phyloP scores from a whole-genome alignment of 2,113 vertebrate genomes.

The Saccopteryx leptura region DNA sequence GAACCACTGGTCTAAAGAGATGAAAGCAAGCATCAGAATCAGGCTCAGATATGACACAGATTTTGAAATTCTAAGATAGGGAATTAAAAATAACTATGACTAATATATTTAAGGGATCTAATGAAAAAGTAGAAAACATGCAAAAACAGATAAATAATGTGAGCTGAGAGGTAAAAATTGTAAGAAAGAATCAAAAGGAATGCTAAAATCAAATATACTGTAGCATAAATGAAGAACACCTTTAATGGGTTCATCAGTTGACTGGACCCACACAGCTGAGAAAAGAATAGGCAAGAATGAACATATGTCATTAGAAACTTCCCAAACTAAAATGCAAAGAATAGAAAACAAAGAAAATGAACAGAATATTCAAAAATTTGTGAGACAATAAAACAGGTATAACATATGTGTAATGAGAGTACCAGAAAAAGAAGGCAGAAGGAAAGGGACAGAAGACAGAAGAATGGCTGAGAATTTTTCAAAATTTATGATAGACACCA shows the following conservation, averaged over 20 bases:
- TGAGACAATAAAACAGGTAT: background rate
- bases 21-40: background rate
- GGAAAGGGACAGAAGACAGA: background rate
- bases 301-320: background rate
- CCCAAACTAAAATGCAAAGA: background rate
- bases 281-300: background rate
- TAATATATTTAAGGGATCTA: background rate
- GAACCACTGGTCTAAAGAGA: background rate
- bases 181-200: background rate
- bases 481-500: background rate
- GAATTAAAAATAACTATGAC: background rate
- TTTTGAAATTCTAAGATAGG: background rate
- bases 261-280: background rate
- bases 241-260: background rate
- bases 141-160: background rate
- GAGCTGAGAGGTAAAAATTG: conserved; percentile 1
- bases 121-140: background rate
- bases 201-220: background rate
- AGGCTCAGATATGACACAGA: background rate
- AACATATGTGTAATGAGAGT: background rate
- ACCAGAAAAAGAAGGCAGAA: background rate
- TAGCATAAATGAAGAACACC: background rate
- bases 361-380: background rate
- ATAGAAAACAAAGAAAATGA: background rate
- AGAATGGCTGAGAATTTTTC: background rate